These are phyloP conservation scores for Laodelphax striatellus DNA, from an alignment of 1,140 invertebrate species.

Conservation along the genomic window DNA sequence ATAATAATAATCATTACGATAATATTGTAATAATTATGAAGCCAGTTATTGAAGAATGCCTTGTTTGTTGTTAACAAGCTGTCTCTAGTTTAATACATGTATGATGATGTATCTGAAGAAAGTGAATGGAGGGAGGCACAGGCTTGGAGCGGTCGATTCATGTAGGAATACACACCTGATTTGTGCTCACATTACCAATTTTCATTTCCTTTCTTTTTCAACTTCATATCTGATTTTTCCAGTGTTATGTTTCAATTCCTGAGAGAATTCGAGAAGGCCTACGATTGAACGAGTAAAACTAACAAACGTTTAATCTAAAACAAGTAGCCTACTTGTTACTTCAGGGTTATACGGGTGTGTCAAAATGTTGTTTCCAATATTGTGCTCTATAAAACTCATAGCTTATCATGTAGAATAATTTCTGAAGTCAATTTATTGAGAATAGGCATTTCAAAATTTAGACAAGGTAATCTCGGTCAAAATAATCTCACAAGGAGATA, in stretches of 20 bases:
- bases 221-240: not conserved
- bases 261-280: not conserved
- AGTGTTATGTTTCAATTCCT: not conserved
- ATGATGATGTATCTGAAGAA: not conserved
- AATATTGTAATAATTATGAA: conserved; percentile 1
- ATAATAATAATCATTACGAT: conserved; percentile 2
- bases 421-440: no score
- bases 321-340: not conserved
- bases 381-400: no score
- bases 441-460: no score
- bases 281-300: no score
- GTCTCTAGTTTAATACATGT: not conserved
- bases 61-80: conserved; percentile 1
- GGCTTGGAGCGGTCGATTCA: not conserved
- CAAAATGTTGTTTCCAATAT: not conserved
- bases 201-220: not conserved
- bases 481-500: no score
- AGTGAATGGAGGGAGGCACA: not conserved
- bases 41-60: not conserved
- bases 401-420: no score
- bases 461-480: no score
- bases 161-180: not conserved
- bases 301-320: no score
- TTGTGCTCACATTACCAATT: not conserved
- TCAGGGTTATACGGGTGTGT: not conserved